Evolutionary conservation across 2,113 vertebrate species (phyloP).

Genomic region (Platysternon megacephalum): DNA sequence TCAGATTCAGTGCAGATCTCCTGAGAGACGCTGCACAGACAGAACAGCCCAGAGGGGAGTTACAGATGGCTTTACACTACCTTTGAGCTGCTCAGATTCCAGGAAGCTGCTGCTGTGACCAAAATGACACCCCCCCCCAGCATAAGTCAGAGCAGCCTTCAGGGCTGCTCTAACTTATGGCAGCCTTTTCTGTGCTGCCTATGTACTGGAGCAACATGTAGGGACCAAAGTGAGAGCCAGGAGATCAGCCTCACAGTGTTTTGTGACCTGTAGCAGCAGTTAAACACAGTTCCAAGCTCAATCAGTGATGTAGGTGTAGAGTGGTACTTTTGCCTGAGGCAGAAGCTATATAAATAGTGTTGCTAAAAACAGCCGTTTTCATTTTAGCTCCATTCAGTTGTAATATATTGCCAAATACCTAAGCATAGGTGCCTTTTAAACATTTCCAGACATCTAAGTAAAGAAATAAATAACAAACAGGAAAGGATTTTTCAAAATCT

Average conservation of each 20-base stretch:
- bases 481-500: background rate
- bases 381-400: background rate
- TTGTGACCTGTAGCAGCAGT: background rate
- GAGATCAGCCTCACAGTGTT: background rate
- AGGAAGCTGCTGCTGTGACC: rapidly evolving
- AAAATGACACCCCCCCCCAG: background rate
- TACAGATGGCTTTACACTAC: background rate
- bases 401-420: background rate
- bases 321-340: background rate
- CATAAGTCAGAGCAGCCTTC: background rate
- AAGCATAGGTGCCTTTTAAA: background rate
- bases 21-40: background rate
- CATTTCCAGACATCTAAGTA: background rate
- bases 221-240: background rate
- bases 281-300: background rate
- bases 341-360: rapidly evolving
- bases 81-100: rapidly evolving
- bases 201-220: background rate
- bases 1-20: background rate
- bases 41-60: background rate
- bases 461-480: background rate
- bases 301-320: background rate
- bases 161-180: background rate
- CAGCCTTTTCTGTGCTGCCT: background rate
- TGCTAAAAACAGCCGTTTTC: background rate